phyloP scores from a whole-genome alignment of 23 tunicate genomes.

The Botrylloides violaceus region DNA sequence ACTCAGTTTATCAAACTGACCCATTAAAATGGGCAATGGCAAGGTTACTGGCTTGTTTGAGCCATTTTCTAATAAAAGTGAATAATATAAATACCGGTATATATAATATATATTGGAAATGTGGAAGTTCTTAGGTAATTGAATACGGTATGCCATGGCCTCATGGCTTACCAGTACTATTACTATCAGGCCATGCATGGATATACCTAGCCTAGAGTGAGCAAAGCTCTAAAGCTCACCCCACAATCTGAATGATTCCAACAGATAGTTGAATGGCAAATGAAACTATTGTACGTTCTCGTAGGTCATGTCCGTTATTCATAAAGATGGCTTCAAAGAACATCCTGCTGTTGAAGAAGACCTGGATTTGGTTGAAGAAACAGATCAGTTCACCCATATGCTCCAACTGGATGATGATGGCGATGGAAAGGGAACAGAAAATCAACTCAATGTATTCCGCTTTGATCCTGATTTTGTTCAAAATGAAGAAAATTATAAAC shows the following conservation, averaged over 20 bases:
- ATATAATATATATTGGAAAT: too few relatives aligned
- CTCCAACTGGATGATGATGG: conserved; percentile 69
- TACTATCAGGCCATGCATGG: too few relatives aligned
- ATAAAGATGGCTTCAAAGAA: conserved; percentile 94
- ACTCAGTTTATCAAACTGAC: too few relatives aligned
- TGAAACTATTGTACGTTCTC: too few relatives aligned
- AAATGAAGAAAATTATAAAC: conserved; percentile 82
- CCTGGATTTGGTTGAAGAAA: conserved; percentile 78
- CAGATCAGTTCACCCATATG: conserved; percentile 96
- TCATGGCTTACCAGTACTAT: too few relatives aligned
- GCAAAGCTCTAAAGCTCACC: not conserved
- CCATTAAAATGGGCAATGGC: too few relatives aligned
- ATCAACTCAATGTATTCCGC: conserved; percentile 63
- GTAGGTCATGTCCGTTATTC: conserved; percentile 88
- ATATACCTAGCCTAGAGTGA: too few relatives aligned
- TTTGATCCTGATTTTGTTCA: conserved; percentile 74
- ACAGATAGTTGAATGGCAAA: not conserved
- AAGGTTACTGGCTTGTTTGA: too few relatives aligned
- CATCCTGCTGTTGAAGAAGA: conserved; percentile 66
- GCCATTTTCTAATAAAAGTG: too few relatives aligned
- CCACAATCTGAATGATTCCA: not conserved
- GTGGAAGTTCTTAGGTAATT: too few relatives aligned
- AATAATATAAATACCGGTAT: too few relatives aligned
- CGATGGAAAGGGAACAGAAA: conserved; percentile 37
- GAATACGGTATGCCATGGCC: too few relatives aligned